Base-by-base conservation (phyloP, 2,113 vertebrate genomes). In the Eurystomus gularis region DNA sequence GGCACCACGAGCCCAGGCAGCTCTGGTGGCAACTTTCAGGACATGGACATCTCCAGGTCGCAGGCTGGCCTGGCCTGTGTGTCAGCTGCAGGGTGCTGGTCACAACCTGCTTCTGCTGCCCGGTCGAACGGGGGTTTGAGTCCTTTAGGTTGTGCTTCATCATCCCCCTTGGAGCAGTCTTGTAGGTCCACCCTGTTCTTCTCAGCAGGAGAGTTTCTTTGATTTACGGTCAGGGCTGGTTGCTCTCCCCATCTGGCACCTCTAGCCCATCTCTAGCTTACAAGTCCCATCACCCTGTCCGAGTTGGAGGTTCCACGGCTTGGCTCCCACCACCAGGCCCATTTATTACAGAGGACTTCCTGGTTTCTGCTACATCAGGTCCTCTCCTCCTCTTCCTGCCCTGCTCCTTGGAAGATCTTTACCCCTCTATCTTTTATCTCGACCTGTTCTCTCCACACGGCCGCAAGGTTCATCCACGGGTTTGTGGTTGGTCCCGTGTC, bases 1-100 rank as follows among this genome's bases (percentile, higher is more conserved):
- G 26, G 31, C 19, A 58, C 31, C 10, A 2, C 2, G 3, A 4
- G 68, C n/a, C 33, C 1, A 1, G 40, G 52, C 23, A 42, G 28
- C 35, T 70, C 60, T 71, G 72, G 29, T 31, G 54, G 72, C 40
- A 49, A 35, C 15, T 86, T 68, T 40, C 76, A 60, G 46, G 18
- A 20, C 11, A 9, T 20, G 37, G 55, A 39, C 25, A 51, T 20
- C 10, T 15, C 35, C 44, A 25, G 23, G 17, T 2, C 0, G 0
- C 21, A 2, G 8, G 11, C 13, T 0, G 0, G 39, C 7, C 9
- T 60, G 20, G 28, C 7, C n/a, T 11, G 1, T 1, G 13, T n/a
- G 28, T 39, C 60, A 85, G 35, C 21, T 0, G 33, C 46, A 14
- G 48, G 51, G 25, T 29, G 60, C 33, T 40, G 40, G 31, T 70